Evolutionary conservation across 2,113 vertebrate species (phyloP), one percentile per base, ranked within the genome.

Genomic region (Stomatorhinus ivindoensis): DNA sequence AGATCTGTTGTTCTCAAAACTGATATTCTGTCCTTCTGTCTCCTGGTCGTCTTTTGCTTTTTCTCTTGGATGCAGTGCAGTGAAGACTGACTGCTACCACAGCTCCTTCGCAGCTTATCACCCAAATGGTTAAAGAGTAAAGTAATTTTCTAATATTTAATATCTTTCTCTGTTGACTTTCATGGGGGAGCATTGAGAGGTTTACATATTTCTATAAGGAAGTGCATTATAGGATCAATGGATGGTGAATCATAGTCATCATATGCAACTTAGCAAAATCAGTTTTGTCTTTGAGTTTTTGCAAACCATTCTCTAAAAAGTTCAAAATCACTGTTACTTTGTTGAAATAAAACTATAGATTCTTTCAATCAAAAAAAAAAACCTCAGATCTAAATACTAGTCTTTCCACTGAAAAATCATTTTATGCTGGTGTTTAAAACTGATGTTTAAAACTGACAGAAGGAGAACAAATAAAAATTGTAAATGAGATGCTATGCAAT

Each of bases 21-120:
- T 80, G 65, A 87, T 87, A 91, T 88, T 86, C 80, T 35, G 31
- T 73, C 31, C n/a, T 86, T 89, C 24, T 73, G 51, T 82, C 50
- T 90, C 24, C 17, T 53, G 58, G 39, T 83, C 80, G 13, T 65
- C 65, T 42, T 21, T 80, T 35, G 17, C 17, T 80, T 80, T 80
- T 17, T 80, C 15, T 58, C 21, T 27, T 27, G 27, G 15, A 85
- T 85, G 8, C 82, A 47, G 21, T 24, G 42, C 46, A 84, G 21
- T 85, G 82, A 85, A 85, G 21, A 48, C 73, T 80, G 17, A 42
- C 4, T 15, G 4, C 1, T 19, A 80, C 35, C 13, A 19, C 35
- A 42, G 73, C 35, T 80, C 35, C 73, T 42, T 42, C 15, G 17
- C 73, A 42, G 35, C 87, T 88, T 85, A 44, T 88, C 39, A 51